Conservation (phyloP, 2,113 vertebrate species). For the Phrynocephalus versicolor region DNA sequence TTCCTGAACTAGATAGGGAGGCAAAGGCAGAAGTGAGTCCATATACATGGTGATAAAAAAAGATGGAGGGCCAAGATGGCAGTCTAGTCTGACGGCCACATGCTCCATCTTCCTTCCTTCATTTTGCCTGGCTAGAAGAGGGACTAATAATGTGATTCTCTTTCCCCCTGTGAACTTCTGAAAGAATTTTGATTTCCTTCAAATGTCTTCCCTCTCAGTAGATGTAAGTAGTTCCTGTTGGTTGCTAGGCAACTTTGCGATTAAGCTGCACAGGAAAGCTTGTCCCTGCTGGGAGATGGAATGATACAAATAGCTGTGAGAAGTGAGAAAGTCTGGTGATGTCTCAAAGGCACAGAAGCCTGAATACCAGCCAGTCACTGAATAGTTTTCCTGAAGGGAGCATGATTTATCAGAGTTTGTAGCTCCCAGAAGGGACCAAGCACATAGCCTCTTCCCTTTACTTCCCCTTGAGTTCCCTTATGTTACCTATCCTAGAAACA, state of each 20-base stretch:
- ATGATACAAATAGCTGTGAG: slow-evolving; percentile 11
- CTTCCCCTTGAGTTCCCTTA: neutral
- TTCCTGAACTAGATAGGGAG: no score
- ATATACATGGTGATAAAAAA: no score
- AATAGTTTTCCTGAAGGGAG: neutral
- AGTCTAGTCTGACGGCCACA: no score
- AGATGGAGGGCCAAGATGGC: no score
- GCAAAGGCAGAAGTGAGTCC: no score
- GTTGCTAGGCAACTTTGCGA: slow-evolving; percentile 9
- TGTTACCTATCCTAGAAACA: neutral
- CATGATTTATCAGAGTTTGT: neutral
- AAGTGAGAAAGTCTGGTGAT: neutral
- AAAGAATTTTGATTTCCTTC: neutral
- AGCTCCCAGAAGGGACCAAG: no score
- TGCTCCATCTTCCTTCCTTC: no score
- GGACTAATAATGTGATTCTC: neutral
- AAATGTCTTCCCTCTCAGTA: neutral
- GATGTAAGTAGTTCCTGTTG: neutral
- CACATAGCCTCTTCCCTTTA: neutral
- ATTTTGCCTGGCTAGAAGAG: neutral
- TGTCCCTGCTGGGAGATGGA: slow-evolving; percentile 4
- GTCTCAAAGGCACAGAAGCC: neutral
- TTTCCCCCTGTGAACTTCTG: neutral
- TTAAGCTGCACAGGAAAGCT: slow-evolving; percentile 4
- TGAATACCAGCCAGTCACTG: neutral